Base-by-base conservation (phyloP, 2,888 invertebrate species). In the Chloroclystis v-ata region DNA sequence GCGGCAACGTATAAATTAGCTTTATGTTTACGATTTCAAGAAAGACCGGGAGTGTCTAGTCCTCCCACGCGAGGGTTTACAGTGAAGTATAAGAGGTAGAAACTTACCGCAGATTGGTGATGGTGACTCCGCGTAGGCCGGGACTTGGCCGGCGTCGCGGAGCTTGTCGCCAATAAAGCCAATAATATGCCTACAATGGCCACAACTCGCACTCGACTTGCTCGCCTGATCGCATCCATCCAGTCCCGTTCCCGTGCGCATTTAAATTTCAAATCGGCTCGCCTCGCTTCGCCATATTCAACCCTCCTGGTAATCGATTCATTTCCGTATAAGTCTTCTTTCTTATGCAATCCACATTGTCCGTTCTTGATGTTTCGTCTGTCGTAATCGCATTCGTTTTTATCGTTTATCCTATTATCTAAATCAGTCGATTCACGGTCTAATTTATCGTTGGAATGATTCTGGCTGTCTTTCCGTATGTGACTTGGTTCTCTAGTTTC, bases 231-330 rank as follows among this genome's bases (percentile, higher is more conserved):
- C 57, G 71, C 61, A 64, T 69, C 67, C 65, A 66, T 71, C 68
- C 74, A 71, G 65, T 32, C 45, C 42, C 65, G 72, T 71, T 71
- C 68, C 65, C 69, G 66, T 53, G 59, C 67, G 67, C 69, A 82
- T 86, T 81, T 82, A 67, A 79, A 82, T 78, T 85, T 82, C 69
- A 82, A 80, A 83, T 81, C 60, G 64, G 70, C 68, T 59, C 61
- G 72, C 69, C 75, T 80, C 77, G 68, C 65, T 59, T 67, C 62
- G 63, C 79, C 72, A 72, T 78, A 72, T 74, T 69, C 67, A 65
- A 75, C 72, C 73, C 77, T 78, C 69, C 72, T 72, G 57, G 65
- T 75, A 74, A 80, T 78, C 71, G 75, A 77, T 80, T 75, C 75
- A 67, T 76, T 76, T 69, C 73, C 77, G 70, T 76, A 69, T 75